Evolutionary conservation across 1,140 invertebrate species (phyloP).

Genomic region (Drosophila simulans): DNA sequence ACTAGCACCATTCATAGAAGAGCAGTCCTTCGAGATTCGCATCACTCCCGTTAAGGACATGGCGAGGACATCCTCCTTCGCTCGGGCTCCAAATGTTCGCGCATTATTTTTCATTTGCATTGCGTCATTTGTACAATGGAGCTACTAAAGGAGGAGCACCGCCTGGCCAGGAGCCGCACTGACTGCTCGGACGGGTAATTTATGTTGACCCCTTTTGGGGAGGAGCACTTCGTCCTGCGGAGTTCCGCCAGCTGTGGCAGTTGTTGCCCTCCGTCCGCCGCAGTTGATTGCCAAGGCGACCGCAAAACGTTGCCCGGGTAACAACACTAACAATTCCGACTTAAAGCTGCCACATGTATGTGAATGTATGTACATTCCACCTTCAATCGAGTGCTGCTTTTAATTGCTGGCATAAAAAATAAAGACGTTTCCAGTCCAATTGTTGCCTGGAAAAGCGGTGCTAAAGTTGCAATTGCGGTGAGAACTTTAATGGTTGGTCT

Average conservation of each 20-base stretch:
- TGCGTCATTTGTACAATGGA: slow-evolving; percentile 62
- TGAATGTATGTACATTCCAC: slow-evolving; percentile 6
- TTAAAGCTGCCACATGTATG: slow-evolving; percentile 34
- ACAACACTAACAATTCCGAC: slow-evolving; percentile 35
- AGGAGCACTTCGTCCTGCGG: slow-evolving; percentile 7
- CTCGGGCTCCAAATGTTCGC: slow-evolving; percentile 42
- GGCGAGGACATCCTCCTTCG: not conserved
- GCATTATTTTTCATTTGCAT: slow-evolving; percentile 69
- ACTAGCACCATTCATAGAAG: not conserved
- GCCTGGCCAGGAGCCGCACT: slow-evolving; percentile 17
- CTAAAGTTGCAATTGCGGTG: not conserved
- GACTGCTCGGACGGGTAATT: slow-evolving; percentile 65
- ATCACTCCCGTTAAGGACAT: slow-evolving; percentile 12
- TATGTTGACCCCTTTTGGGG: slow-evolving; percentile 52
- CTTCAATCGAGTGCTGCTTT: slow-evolving; percentile 55
- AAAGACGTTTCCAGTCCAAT: slow-evolving; percentile 24
- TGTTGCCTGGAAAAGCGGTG: slow-evolving; percentile 20
- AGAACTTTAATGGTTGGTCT: not conserved
- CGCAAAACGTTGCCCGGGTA: slow-evolving; percentile 54
- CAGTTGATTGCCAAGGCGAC: slow-evolving; percentile 77
- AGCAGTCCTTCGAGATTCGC: not conserved
- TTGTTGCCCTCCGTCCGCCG: slow-evolving; percentile 19
- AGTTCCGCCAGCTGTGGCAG: slow-evolving; percentile 16
- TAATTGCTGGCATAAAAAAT: slow-evolving; percentile 64
- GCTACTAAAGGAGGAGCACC: not conserved